These are phyloP conservation scores for Pseudeuparius sepicola DNA, from an alignment of 2,888 invertebrate species.

Conservation along the genomic window DNA sequence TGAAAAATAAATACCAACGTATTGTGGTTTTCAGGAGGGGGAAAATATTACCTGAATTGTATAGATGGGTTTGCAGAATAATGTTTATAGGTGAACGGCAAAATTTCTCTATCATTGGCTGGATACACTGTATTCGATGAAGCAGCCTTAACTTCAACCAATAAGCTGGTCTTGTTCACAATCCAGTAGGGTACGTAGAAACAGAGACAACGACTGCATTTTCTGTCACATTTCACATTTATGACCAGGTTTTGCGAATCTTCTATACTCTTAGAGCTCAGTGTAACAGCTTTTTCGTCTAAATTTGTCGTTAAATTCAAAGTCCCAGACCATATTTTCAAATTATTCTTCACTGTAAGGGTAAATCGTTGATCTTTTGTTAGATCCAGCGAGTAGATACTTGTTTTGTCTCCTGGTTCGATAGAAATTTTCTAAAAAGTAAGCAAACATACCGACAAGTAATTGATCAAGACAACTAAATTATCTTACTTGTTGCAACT, in stretches of 20 bases:
- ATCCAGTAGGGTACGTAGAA: conserved; percentile 81
- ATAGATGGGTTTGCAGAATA: too few species aligned
- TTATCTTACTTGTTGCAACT: conserved; percentile 32
- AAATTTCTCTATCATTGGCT: background rate
- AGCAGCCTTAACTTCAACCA: conserved; percentile 60
- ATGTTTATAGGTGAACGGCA: too few species aligned
- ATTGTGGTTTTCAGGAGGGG: too few species aligned
- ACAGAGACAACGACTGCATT: conserved; percentile 53
- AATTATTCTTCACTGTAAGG: conserved; percentile 47
- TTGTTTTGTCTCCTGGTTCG: conserved; percentile 62
- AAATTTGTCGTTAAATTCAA: conserved; percentile 57
- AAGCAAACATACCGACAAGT: background rate
- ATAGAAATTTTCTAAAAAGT: background rate
- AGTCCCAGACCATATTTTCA: conserved; percentile 61
- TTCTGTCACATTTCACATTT: conserved; percentile 54
- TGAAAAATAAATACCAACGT: too few species aligned
- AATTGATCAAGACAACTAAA: background rate
- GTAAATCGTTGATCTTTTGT: conserved; percentile 44
- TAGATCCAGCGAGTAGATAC: conserved; percentile 57
- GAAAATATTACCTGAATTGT: too few species aligned
- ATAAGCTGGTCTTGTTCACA: conserved; percentile 78
- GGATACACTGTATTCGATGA: conserved; percentile 6
- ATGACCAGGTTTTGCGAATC: conserved; percentile 59
- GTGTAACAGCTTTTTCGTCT: conserved; percentile 42
- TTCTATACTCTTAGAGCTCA: conserved; percentile 52